A percentile compares a stretch with the other conserved stretches of the same genome.
phyloP scores from a whole-genome alignment of 2,888 invertebrate species.

The Brachyopa scutellaris region DNA sequence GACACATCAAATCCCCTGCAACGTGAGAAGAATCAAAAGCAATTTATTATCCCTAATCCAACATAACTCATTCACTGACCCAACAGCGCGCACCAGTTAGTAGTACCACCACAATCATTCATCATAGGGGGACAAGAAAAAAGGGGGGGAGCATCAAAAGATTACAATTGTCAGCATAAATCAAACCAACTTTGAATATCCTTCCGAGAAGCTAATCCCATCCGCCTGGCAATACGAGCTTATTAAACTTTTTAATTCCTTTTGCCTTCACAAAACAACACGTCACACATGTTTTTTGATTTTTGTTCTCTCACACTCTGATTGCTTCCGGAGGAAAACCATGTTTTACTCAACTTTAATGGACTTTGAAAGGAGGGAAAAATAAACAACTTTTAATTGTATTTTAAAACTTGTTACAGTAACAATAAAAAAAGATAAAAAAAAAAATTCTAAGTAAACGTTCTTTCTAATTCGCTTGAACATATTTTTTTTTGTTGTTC shows the following conservation, averaged over 20 bases:
- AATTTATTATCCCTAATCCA: constrained; percentile 68
- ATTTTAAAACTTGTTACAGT: constrained; percentile 52
- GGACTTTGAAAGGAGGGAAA: background rate
- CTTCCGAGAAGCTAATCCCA: constrained; percentile 54
- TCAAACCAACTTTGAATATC: constrained; percentile 60
- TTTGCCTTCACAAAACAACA: constrained; percentile 4
- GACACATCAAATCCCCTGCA: constrained; percentile 54
- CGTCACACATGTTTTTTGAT: background rate
- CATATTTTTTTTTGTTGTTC: background rate
- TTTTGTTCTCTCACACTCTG: too few species aligned
- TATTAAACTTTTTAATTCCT: constrained; percentile 52
- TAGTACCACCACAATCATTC: constrained; percentile 55
- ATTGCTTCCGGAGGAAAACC: too few species aligned
- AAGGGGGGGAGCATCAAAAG: constrained; percentile 35
- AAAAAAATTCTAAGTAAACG: constrained; percentile 2
- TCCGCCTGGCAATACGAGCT: constrained; percentile 16
- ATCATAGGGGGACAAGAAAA: constrained; percentile 36
- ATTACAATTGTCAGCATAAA: constrained; percentile 71
- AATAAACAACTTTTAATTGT: constrained; percentile 59
- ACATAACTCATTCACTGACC: constrained; percentile 61
- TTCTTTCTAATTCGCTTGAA: constrained; percentile 13
- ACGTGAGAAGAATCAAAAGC: constrained; percentile 55
- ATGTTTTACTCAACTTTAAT: constrained; percentile 21
- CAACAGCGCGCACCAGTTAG: constrained; percentile 29
- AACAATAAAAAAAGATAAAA: background rate